A percentile compares a stretch with the other conserved stretches of the same genome.
Conservation (phyloP, 2,888 invertebrate species). For the Kryphioiulus occultus region DNA sequence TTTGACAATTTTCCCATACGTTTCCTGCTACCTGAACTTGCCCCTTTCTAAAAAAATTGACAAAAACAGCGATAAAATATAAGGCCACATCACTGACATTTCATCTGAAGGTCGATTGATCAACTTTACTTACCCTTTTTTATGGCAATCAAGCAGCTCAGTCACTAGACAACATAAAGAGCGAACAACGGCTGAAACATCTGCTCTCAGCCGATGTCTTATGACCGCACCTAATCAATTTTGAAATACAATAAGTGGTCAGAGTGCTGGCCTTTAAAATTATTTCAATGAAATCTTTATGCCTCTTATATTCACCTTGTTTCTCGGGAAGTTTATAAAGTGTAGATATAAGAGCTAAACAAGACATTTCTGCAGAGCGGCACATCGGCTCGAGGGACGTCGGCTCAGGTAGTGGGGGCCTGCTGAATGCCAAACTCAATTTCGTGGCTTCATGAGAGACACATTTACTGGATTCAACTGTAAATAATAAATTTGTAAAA, state of each 20-base stretch:
- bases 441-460: slow-evolving; percentile 47
- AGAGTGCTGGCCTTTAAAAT: neutral
- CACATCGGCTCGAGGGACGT: neutral
- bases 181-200: neutral
- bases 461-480: slow-evolving; percentile 28
- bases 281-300: neutral
- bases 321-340: slow-evolving; percentile 44
- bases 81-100: neutral
- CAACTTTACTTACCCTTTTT: neutral
- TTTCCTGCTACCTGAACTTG: neutral
- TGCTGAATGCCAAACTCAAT: slow-evolving; percentile 41
- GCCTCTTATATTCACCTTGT: slow-evolving; percentile 28
- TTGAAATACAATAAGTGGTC: neutral
- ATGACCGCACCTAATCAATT: neutral
- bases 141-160: neutral
- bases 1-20: slow-evolving; percentile 33
- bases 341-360: slow-evolving; percentile 39
- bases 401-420: slow-evolving; percentile 17
- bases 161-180: neutral
- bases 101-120: neutral
- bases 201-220: neutral
- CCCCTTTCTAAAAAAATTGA: neutral
- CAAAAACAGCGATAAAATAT: neutral
- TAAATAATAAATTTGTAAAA: neutral
- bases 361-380: slow-evolving; percentile 37